These are phyloP conservation scores for Orchestia grillus DNA, from an alignment of 1,140 invertebrate genomes.

Conservation along the genomic window DNA sequence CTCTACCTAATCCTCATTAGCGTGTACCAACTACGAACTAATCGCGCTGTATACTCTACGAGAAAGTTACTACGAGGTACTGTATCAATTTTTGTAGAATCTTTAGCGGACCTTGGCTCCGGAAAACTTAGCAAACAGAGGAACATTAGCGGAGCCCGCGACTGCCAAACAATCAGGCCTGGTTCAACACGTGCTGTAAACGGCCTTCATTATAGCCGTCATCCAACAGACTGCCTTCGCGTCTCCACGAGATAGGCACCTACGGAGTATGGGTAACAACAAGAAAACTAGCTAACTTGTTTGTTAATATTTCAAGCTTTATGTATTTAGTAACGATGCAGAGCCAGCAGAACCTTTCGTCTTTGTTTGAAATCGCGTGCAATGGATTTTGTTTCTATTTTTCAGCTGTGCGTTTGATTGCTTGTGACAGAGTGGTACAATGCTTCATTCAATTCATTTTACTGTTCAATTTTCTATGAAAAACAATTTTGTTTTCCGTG, in stretches of 20 bases:
- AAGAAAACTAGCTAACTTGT: not conserved
- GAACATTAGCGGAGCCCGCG: not conserved
- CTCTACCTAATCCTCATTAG: too few species aligned
- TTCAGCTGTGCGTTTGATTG: not conserved
- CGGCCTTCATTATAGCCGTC: not conserved
- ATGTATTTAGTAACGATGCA: not conserved
- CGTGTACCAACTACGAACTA: too few species aligned
- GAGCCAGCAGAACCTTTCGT: not conserved
- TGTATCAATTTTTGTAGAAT: not conserved
- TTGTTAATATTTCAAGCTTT: not conserved
- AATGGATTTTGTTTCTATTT: not conserved
- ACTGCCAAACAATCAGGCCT: constrained; percentile 8
- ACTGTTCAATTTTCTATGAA: too few species aligned
- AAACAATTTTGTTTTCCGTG: too few species aligned
- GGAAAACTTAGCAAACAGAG: not conserved
- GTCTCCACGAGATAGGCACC: not conserved
- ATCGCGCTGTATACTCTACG: not conserved
- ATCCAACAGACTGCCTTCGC: not conserved
- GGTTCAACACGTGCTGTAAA: not conserved
- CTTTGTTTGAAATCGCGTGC: not conserved
- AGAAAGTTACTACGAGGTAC: not conserved
- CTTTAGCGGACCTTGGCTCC: not conserved
- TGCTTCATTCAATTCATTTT: too few species aligned
- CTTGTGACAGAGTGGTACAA: too few species aligned
- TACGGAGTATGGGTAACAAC: not conserved